Base-by-base conservation (phyloP, 2,888 invertebrate species). In the Erynnis tages region DNA sequence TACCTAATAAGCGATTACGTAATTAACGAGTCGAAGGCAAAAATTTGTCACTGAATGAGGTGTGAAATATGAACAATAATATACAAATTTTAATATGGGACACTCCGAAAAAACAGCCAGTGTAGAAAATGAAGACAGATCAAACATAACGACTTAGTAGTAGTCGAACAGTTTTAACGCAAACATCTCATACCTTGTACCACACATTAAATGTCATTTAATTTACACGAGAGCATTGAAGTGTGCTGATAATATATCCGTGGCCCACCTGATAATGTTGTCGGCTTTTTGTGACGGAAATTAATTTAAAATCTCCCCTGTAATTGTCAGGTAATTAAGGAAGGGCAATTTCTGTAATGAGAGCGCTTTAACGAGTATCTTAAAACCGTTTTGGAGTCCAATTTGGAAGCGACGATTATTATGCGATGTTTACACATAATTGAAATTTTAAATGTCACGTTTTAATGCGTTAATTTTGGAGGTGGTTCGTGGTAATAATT, bases 201-300 rank as follows among this genome's bases (percentile, higher is more conserved):
- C 82, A 71, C 21, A 44, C 70, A 57, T 66, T 59, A 76, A 82
- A 75, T 81, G 71, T 76, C 82, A 76, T 85, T 87, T 84, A 82
- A 86, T 83, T 83, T 79, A 79, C 82, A 77, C 69, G 69, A 76
- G 78, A 73, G 82, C 79, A 72, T 76, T 86, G 76, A 71, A 87
- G 87, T 82, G 71, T 63, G 70, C 71, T 82, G 82, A 84, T 84
- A 82, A 82, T 81, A 78, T 69, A 73, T 74, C 72, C 72, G 69
- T 43, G 74, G 57, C 63, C 63, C 59, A 71, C 71, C 69, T 81
- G 76, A 78, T 82, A 76, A 76, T 71, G 55, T 56, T 59, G 73
- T 70, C 63, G 67, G 71, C 68, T 66, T 73, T 69, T 66, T 65
- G 66, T 65, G 67, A 66, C 65, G 41, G 59, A 78, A 81, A 83